phyloP scores from a whole-genome alignment of 2,113 vertebrate genomes.

The Sclerurus mexicanus region DNA sequence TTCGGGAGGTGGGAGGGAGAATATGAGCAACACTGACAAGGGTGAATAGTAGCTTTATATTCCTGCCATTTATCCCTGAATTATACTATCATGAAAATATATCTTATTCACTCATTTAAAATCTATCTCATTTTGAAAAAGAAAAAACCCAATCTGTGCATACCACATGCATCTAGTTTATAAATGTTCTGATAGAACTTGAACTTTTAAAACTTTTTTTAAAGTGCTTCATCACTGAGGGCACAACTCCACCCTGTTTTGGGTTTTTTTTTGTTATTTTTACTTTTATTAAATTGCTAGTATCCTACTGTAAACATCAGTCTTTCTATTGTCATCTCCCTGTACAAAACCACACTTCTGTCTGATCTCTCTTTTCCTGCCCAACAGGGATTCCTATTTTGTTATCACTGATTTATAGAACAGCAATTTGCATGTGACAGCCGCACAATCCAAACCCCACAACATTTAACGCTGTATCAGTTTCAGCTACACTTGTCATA shows the following conservation, averaged over 20 bases:
- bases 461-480: background rate
- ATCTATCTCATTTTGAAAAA: background rate
- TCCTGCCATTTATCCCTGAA: background rate
- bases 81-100: background rate
- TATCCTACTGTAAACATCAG: background rate
- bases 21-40: background rate
- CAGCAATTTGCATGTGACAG: background rate
- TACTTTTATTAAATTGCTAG: background rate
- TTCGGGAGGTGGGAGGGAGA: background rate
- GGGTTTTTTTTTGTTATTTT: background rate
- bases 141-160: background rate
- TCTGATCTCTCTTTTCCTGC: background rate
- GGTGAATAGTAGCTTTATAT: background rate
- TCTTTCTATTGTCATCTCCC: background rate
- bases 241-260: rapidly evolving
- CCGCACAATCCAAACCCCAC: background rate
- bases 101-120: background rate
- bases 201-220: background rate
- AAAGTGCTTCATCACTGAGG: background rate
- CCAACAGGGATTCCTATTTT: background rate
- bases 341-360: background rate
- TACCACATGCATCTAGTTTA: background rate
- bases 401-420: background rate
- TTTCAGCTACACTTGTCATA: background rate
- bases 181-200: background rate